These are phyloP conservation scores for Belonocnema kinseyi DNA, from an alignment of 1,140 invertebrate genomes.

Conservation along the genomic window DNA sequence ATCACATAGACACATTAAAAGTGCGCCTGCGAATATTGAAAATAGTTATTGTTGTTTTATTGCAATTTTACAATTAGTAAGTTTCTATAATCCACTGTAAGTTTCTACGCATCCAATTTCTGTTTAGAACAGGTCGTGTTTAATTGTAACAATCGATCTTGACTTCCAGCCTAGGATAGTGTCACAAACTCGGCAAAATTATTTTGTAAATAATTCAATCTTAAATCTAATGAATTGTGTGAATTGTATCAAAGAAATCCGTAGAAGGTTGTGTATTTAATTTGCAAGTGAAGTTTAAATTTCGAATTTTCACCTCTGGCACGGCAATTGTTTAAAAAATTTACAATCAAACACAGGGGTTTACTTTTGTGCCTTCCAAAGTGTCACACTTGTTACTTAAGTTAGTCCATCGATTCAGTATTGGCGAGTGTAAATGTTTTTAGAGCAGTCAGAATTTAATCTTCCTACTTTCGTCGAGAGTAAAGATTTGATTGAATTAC, in stretches of 20 bases:
- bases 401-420: slow-evolving; percentile 20
- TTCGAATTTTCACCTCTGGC: slow-evolving; percentile 5
- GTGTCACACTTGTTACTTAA: slow-evolving; percentile 18
- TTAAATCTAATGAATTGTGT: background rate
- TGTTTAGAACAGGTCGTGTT: slow-evolving; percentile 31
- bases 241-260: background rate
- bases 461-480: background rate
- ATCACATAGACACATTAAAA: slow-evolving; percentile 34
- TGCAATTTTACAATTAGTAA: slow-evolving; percentile 31
- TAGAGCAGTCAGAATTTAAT: background rate
- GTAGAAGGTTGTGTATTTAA: background rate
- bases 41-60: slow-evolving; percentile 21
- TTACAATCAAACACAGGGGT: slow-evolving; percentile 8
- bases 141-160: slow-evolving; percentile 36
- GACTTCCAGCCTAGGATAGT: slow-evolving; percentile 19
- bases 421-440: slow-evolving; percentile 12
- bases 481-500: background rate
- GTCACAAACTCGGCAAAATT: background rate
- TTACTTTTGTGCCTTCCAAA: slow-evolving; percentile 30
- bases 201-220: slow-evolving; percentile 16
- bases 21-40: slow-evolving; percentile 21
- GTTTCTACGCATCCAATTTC: background rate
- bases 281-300: slow-evolving; percentile 16
- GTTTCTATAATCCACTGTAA: slow-evolving; percentile 11
- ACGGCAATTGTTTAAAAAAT: background rate